phyloP scores from a whole-genome alignment of 1,140 invertebrate species.

The Lineus longissimus region DNA sequence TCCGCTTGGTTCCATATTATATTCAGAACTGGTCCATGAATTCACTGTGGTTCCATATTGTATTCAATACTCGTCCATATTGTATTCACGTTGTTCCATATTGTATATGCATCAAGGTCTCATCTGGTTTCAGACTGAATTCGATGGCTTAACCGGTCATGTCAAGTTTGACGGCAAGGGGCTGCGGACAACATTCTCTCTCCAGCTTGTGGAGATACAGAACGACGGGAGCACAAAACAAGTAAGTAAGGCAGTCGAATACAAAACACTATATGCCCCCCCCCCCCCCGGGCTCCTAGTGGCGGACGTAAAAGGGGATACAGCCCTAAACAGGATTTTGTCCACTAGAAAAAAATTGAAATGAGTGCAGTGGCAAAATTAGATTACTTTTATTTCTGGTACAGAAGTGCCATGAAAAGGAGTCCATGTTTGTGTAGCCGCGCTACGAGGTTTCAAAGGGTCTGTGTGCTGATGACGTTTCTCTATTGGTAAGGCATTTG shows the following conservation, averaged over 20 bases:
- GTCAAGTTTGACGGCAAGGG: slow-evolving; percentile 88
- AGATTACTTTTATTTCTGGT: not conserved
- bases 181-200: slow-evolving; percentile 80
- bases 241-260: not conserved
- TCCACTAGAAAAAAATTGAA: not conserved
- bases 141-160: slow-evolving; percentile 83
- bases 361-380: not conserved
- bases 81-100: too few relatives aligned
- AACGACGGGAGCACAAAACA: not conserved
- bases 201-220: slow-evolving; percentile 44
- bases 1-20: too few relatives aligned
- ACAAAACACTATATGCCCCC: not conserved
- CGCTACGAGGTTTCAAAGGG: too few relatives aligned
- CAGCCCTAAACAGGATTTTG: not conserved
- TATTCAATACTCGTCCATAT: too few relatives aligned
- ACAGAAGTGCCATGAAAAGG: too few relatives aligned
- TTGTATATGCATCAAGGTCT: too few relatives aligned
- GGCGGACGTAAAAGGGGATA: not conserved
- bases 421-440: too few relatives aligned
- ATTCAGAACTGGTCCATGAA: too few relatives aligned
- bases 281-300: not conserved
- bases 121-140: slow-evolving; percentile 83
- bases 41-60: too few relatives aligned
- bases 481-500: too few relatives aligned
- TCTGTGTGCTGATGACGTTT: too few relatives aligned